phyloP scores from a whole-genome alignment of 2,113 vertebrate species.

The Sylvia atricapilla region DNA sequence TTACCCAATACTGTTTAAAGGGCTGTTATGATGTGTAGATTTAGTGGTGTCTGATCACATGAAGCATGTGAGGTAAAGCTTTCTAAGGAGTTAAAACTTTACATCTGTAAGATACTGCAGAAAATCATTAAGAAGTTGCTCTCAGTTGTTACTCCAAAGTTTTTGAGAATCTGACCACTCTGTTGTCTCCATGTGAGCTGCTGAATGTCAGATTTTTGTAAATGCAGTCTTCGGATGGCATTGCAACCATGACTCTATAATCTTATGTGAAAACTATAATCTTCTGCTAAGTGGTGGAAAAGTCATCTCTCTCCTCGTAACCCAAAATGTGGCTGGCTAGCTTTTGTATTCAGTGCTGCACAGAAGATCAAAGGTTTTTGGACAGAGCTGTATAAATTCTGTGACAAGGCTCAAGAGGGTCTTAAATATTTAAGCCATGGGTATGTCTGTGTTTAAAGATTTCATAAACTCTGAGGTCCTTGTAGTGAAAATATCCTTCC shows the following conservation, averaged over 20 bases:
- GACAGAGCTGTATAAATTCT: not conserved
- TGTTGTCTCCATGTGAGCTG: not conserved
- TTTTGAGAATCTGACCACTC: not conserved
- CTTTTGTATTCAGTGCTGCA: not conserved
- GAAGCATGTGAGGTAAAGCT: not conserved
- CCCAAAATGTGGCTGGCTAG: not conserved
- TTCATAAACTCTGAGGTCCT: not conserved
- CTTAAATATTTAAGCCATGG: not conserved
- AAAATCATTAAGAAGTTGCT: not conserved
- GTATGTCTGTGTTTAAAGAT: not conserved
- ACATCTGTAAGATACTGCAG: not conserved
- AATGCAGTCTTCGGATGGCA: not conserved
- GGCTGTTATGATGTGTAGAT: not conserved
- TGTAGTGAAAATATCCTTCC: not conserved
- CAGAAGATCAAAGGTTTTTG: not conserved
- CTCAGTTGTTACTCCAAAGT: not conserved
- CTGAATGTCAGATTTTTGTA: not conserved
- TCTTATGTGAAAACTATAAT: not conserved
- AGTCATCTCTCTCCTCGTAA: not conserved
- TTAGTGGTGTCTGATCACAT: not conserved
- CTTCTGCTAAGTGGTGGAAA: not conserved
- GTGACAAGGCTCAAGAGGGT: not conserved
- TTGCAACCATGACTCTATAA: not conserved
- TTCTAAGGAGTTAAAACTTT: not conserved
- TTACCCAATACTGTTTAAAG: not conserved